These are phyloP conservation scores for Hyla sarda DNA, from an alignment of 2,113 vertebrate species.

Conservation along the genomic window DNA sequence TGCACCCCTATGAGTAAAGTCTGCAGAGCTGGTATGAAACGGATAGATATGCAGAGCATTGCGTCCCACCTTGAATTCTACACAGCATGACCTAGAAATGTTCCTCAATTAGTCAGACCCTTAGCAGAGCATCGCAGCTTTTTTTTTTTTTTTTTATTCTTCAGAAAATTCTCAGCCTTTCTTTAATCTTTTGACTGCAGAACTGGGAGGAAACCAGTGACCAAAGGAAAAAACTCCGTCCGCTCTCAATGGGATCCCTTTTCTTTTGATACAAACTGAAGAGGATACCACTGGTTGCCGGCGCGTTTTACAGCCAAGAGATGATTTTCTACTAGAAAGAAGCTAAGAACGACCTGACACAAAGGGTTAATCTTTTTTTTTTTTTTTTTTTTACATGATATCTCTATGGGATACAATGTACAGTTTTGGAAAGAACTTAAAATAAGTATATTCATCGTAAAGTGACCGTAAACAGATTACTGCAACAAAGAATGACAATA, in stretches of 20 bases:
- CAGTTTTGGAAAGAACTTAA: neutral
- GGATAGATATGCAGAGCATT: constrained; percentile 6
- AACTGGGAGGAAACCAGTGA: constrained; percentile 26
- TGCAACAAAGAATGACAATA: neutral
- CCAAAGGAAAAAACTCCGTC: constrained; percentile 50
- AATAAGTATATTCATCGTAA: neutral
- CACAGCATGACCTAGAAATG: neutral
- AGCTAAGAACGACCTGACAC: neutral
- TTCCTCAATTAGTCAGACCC: neutral
- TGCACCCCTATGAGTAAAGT: neutral
- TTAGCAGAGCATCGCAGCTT: constrained; percentile 4
- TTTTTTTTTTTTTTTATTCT: neutral
- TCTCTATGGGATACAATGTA: neutral
- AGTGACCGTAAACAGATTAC: neutral
- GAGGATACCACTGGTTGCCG: constrained; percentile 3
- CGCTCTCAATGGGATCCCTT: constrained; percentile 51
- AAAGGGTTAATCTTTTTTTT: neutral
- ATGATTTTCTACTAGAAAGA: neutral
- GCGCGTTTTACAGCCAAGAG: constrained; percentile 20
- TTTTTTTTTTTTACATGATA: too few species aligned
- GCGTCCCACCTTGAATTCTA: neutral
- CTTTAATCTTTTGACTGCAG: neutral
- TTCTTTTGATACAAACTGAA: neutral
- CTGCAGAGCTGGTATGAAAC: neutral
- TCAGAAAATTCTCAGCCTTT: neutral